Conservation (phyloP, 2,113 vertebrate species). For the Zootoca vivipara region DNA sequence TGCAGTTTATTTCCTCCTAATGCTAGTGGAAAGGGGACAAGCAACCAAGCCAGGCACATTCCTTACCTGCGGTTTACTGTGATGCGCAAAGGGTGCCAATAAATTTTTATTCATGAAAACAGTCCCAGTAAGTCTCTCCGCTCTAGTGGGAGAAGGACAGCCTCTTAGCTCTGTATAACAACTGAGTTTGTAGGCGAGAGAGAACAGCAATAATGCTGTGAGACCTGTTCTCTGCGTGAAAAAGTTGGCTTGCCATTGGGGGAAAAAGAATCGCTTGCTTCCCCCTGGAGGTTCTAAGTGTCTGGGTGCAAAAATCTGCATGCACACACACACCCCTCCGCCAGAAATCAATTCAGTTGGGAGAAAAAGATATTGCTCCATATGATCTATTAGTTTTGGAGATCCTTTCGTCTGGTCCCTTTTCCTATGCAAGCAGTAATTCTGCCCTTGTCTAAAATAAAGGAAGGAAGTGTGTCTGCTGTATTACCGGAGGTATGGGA, state of each 20-base stretch:
- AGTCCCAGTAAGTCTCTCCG: background rate
- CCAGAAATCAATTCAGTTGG: background rate
- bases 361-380: too few species aligned
- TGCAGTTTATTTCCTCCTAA: too few species aligned
- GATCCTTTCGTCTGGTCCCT: background rate
- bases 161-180: too few species aligned
- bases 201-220: background rate
- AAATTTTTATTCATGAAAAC: background rate
- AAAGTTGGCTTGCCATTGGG: background rate
- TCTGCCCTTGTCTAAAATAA: background rate
- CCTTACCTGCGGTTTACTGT: too few species aligned
- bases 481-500: background rate
- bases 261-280: background rate
- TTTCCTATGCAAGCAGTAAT: background rate
- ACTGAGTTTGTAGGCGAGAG: background rate
- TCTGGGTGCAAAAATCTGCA: background rate
- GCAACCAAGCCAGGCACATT: too few species aligned
- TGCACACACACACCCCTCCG: background rate
- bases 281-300: background rate
- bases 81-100: too few species aligned
- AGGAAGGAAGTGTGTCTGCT: background rate
- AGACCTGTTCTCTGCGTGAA: background rate
- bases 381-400: background rate
- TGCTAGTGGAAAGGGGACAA: too few species aligned
- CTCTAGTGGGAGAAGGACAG: background rate